A percentile compares a stretch with the other conserved stretches of the same genome.
phyloP scores from a whole-genome alignment of 2,888 invertebrate species.

The Neoascia interrupta region DNA sequence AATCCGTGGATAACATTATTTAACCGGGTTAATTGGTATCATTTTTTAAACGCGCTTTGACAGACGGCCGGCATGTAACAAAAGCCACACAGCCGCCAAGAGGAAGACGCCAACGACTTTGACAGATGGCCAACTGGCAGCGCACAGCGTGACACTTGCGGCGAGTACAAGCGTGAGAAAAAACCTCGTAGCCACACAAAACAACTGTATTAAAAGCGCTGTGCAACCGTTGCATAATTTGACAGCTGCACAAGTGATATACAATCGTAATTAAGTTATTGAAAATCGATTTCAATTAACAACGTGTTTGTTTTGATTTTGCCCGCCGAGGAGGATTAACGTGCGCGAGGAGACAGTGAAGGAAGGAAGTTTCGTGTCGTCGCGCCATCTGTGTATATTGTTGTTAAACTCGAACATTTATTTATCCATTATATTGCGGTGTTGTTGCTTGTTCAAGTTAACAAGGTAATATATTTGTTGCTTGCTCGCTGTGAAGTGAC shows the following conservation, averaged over 20 bases:
- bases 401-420: slow-evolving; percentile 50
- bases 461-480: slow-evolving; percentile 61
- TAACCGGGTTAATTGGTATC: slow-evolving; percentile 51
- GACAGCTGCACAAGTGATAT: slow-evolving; percentile 63
- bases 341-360: background rate
- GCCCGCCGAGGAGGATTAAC: slow-evolving; percentile 24
- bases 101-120: slow-evolving; percentile 62
- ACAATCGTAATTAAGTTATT: slow-evolving; percentile 67
- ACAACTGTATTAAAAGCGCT: slow-evolving; percentile 1
- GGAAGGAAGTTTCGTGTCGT: slow-evolving; percentile 41
- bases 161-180: slow-evolving; percentile 48
- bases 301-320: slow-evolving; percentile 56
- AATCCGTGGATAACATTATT: slow-evolving; percentile 25
- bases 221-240: slow-evolving; percentile 60
- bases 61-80: slow-evolving; percentile 1
- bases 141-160: slow-evolving; percentile 41
- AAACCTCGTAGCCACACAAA: background rate
- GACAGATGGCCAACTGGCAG: slow-evolving; percentile 54
- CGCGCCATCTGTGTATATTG: slow-evolving; percentile 49
- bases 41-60: slow-evolving; percentile 26
- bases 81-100: slow-evolving; percentile 23
- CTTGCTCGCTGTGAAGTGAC: slow-evolving; percentile 44
- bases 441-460: slow-evolving; percentile 62
- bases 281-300: slow-evolving; percentile 67
- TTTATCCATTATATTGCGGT: slow-evolving; percentile 61